These are phyloP conservation scores for Hyles vespertilio DNA, from an alignment of 1,140 invertebrate species.

Conservation along the genomic window DNA sequence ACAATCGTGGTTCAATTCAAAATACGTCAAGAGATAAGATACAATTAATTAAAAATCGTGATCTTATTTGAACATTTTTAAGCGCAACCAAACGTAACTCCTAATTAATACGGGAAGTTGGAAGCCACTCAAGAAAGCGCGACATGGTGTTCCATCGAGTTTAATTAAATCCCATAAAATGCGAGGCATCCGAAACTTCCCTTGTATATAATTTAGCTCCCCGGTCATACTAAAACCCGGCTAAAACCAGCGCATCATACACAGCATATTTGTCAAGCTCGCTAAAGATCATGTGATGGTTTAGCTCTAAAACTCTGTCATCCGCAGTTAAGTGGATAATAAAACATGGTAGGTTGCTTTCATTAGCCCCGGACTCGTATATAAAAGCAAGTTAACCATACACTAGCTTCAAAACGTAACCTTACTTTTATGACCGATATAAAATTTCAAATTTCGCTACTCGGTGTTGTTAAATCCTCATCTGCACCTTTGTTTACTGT, in stretches of 20 bases:
- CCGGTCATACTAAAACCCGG: conserved; percentile 1
- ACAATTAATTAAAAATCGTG: too few species aligned
- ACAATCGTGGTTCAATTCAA: too few species aligned
- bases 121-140: too few species aligned
- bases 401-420: conserved; percentile 48
- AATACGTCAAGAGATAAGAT: too few species aligned
- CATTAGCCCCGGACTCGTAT: conserved; percentile 45
- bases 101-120: too few species aligned
- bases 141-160: conserved; percentile 8
- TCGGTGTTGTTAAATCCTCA: conserved; percentile 30
- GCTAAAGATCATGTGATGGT: conserved; percentile 24
- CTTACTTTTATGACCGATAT: conserved; percentile 55
- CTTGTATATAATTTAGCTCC: conserved; percentile 1
- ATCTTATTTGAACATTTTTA: too few species aligned
- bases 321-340: conserved; percentile 49
- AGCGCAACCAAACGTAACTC: too few species aligned
- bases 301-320: conserved; percentile 24
- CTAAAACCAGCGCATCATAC: background rate
- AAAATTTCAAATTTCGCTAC: conserved; percentile 63
- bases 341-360: conserved; percentile 60
- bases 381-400: conserved; percentile 52
- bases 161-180: conserved; percentile 19
- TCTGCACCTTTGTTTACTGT: conserved; percentile 36
- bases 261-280: conserved; percentile 21
- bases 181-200: conserved; percentile 8